Evolutionary conservation across 2,888 invertebrate genomes (phyloP).

Genomic region (Oscheius sp.): DNA sequence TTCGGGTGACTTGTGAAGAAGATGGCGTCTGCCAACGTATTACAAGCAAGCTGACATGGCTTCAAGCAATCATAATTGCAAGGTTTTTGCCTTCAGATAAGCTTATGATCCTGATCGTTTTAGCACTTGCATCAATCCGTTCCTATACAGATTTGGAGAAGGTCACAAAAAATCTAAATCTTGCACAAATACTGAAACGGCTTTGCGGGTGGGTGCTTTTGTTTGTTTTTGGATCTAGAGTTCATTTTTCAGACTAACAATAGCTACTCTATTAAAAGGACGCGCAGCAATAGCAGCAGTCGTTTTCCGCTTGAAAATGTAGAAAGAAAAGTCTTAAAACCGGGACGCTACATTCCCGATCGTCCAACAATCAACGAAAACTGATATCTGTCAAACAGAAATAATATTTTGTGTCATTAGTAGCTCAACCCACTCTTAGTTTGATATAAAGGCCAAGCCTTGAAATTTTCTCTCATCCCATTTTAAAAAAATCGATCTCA

Average conservation of each 20-base stretch:
- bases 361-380: not conserved
- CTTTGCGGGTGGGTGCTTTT: slow-evolving; percentile 1
- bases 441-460: too few species aligned
- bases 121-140: slow-evolving; percentile 61
- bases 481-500: too few species aligned
- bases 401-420: too few species aligned
- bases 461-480: too few species aligned
- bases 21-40: slow-evolving; percentile 45
- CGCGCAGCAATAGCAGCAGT: slow-evolving; percentile 12
- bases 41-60: slow-evolving; percentile 57
- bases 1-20: slow-evolving; percentile 57
- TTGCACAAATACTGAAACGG: slow-evolving; percentile 17
- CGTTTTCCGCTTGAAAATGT: not conserved
- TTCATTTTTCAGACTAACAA: slow-evolving; percentile 12
- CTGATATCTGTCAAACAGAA: not conserved
- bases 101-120: slow-evolving; percentile 5
- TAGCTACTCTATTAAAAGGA: slow-evolving; percentile 15
- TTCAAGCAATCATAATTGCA: slow-evolving; percentile 63
- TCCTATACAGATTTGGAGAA: slow-evolving; percentile 51
- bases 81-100: too few species aligned
- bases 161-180: slow-evolving; percentile 10
- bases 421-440: too few species aligned
- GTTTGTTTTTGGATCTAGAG: not conserved
- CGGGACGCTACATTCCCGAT: not conserved
- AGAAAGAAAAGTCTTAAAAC: not conserved